Percentiles rank a stretch among this genome's conserved stretches.
phyloP scores from a whole-genome alignment of 2,797 vertebrate genomes.

The Valencia hispanica region DNA sequence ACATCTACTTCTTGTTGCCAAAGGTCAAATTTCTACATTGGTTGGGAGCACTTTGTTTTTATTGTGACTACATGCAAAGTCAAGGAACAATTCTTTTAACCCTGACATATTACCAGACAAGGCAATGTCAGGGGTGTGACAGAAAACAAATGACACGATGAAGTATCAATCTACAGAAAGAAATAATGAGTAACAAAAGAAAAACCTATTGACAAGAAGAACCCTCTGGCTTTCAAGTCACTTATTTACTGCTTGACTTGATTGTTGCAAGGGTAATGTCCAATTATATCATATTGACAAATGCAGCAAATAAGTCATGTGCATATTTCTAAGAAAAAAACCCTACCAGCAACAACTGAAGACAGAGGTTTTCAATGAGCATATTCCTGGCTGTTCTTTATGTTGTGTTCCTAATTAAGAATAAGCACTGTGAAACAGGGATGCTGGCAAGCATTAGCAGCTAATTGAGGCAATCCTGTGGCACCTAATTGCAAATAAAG shows the following conservation, averaged over 20 bases:
- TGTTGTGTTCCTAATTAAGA: conserved; percentile 48
- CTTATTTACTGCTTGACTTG: not conserved
- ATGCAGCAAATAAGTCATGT: not conserved
- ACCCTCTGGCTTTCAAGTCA: not conserved
- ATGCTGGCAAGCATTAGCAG: conserved; percentile 34
- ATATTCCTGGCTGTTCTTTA: conserved; percentile 22
- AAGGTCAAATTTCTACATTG: not conserved
- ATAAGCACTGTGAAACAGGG: conserved; percentile 25
- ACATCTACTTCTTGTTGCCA: not conserved
- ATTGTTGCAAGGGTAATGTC: not conserved
- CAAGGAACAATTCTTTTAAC: not conserved
- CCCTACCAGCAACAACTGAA: conserved; percentile 1
- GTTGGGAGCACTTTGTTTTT: not conserved
- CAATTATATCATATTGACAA: not conserved
- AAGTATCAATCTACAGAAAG: not conserved
- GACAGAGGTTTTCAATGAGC: conserved; percentile 8
- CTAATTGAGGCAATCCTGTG: conserved; percentile 53
- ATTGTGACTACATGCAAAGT: not conserved
- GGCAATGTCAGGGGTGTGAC: not conserved
- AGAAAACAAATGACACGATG: not conserved
- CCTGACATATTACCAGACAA: not conserved
- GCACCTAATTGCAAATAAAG: conserved; percentile 58
- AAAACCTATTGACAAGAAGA: not conserved
- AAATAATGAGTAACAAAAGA: not conserved
- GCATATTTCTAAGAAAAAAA: not conserved